Evolutionary conservation across 2,113 vertebrate species (phyloP).

Genomic region (Triplophysa tibetana): DNA sequence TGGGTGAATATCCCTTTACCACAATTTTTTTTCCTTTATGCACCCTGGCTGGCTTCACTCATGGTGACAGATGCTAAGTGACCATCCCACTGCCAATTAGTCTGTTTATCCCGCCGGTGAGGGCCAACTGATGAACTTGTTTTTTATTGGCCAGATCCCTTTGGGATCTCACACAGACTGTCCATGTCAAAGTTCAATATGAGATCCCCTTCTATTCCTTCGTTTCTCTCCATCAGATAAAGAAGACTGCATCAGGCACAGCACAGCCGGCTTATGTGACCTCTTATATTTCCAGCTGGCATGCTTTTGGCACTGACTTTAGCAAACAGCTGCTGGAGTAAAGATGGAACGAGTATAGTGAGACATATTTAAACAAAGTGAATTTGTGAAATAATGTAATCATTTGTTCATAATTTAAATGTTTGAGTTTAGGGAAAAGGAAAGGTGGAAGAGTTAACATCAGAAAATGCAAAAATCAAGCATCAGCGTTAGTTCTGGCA

Average conservation of each 20-base stretch:
- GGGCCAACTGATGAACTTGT: constrained; percentile 20
- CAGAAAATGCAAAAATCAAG: neutral
- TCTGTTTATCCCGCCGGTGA: constrained; percentile 5
- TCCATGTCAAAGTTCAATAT: constrained; percentile 4
- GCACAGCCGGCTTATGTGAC: neutral
- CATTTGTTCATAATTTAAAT: too few species aligned
- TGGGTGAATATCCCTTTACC: too few species aligned
- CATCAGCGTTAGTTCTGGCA: too few species aligned
- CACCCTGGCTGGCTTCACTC: neutral
- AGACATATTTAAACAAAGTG: constrained; percentile 14
- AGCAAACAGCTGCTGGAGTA: constrained; percentile 47
- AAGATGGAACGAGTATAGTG: neutral
- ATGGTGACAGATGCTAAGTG: constrained; percentile 19
- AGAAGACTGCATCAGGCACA: neutral
- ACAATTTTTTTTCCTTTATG: neutral
- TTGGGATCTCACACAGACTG: constrained; percentile 1
- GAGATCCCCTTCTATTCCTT: neutral
- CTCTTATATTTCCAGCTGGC: constrained; percentile 42
- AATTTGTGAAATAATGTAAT: too few species aligned
- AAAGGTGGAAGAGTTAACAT: neutral
- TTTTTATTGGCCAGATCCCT: constrained; percentile 28
- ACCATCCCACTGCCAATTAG: neutral
- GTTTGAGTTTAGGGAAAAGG: neutral
- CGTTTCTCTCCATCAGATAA: neutral
- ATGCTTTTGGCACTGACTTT: constrained; percentile 26